A percentile compares a stretch with the other conserved stretches of the same genome.
phyloP scores from a whole-genome alignment of 2,888 invertebrate genomes.

The Cyclophora albipunctata region DNA sequence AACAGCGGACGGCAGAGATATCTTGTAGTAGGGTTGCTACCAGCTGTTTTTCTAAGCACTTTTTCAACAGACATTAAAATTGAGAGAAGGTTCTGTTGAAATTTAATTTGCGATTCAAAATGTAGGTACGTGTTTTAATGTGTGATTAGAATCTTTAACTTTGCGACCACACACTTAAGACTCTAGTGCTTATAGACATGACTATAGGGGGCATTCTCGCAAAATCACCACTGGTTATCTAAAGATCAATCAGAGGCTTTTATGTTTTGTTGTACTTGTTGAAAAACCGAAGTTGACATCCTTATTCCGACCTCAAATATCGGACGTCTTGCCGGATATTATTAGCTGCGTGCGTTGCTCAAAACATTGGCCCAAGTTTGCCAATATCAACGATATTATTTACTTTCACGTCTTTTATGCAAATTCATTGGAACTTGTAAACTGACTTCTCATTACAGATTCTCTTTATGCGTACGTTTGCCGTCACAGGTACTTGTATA shows the following conservation, averaged over 20 bases:
- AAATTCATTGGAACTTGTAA: conserved; percentile 35
- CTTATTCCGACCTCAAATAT: conserved; percentile 39
- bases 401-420: conserved; percentile 42
- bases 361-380: conserved; percentile 52
- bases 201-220: too few species aligned
- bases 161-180: too few species aligned
- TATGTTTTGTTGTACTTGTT: too few species aligned
- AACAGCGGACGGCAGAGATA: conserved; percentile 25
- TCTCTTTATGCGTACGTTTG: neutral
- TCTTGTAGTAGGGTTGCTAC: conserved; percentile 22
- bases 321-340: conserved; percentile 41
- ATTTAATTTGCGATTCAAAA: too few species aligned
- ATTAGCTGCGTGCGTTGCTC: conserved; percentile 42
- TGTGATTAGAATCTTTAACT: too few species aligned
- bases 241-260: too few species aligned
- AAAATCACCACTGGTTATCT: too few species aligned
- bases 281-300: conserved; percentile 19
- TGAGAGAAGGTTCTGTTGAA: too few species aligned
- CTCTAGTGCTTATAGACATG: too few species aligned
- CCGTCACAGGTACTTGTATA: too few species aligned
- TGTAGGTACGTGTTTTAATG: too few species aligned
- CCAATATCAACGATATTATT: conserved; percentile 58
- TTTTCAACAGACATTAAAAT: too few species aligned
- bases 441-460: conserved; percentile 16
- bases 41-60: neutral